These are phyloP conservation scores for Pocillopora grandis DNA, from an alignment of 92 coral and sea anemone species.

Conservation along the genomic window DNA sequence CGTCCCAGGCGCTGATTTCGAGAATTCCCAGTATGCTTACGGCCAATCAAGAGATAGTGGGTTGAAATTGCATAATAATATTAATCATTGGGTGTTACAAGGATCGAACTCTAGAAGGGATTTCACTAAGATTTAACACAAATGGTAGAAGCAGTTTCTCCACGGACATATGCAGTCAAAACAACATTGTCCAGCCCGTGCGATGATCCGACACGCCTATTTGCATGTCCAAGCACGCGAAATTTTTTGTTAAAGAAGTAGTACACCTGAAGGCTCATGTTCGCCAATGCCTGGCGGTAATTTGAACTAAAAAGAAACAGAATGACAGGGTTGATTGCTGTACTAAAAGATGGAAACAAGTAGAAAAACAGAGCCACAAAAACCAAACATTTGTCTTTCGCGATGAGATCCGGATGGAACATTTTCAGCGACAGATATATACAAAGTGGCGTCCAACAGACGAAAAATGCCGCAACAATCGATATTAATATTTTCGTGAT, in stretches of 20 bases:
- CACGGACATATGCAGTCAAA: neutral
- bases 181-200: neutral
- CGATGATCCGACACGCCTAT: neutral
- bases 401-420: slow-evolving; percentile 14
- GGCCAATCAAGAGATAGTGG: too few relatives aligned
- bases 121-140: neutral
- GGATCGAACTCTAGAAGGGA: neutral
- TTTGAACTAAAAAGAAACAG: slow-evolving; percentile 68
- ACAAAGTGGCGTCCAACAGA: slow-evolving; percentile 46
- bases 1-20: too few relatives aligned
- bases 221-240: neutral
- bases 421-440: slow-evolving; percentile 30
- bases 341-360: slow-evolving; percentile 37
- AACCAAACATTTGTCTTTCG: slow-evolving; percentile 12
- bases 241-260: neutral
- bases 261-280: neutral
- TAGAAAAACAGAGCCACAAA: slow-evolving; percentile 31
- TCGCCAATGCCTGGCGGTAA: slow-evolving; percentile 56
- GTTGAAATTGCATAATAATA: neutral
- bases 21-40: too few relatives aligned
- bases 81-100: neutral
- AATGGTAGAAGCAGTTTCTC: neutral
- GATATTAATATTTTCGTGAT: slow-evolving; percentile 24
- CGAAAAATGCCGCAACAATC: slow-evolving; percentile 21
- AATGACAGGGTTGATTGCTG: slow-evolving; percentile 58